phyloP scores from a whole-genome alignment of 2,888 invertebrate genomes.

The Priocnemis perturbator region DNA sequence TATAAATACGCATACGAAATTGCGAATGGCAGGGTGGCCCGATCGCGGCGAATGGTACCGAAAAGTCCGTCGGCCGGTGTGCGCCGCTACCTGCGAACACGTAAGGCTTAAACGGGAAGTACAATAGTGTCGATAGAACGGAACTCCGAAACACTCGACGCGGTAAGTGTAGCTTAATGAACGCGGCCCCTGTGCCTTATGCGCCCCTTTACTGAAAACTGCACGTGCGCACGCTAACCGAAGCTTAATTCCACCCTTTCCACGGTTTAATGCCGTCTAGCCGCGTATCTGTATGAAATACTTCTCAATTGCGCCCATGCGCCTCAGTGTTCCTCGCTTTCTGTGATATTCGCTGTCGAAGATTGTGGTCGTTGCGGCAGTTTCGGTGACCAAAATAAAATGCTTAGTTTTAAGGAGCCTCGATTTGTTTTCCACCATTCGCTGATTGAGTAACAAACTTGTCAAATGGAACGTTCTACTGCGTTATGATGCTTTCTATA shows the following conservation, averaged over 20 bases:
- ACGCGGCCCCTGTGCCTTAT: conserved; percentile 6
- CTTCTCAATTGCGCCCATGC: not conserved
- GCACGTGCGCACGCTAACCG: conserved; percentile 17
- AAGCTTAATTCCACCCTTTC: conserved; percentile 9
- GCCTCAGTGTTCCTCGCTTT: not conserved
- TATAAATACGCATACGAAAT: no score
- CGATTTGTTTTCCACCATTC: no score
- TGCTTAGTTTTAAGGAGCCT: no score
- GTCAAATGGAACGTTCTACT: no score
- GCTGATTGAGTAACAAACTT: no score
- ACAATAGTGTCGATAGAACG: conserved; percentile 35
- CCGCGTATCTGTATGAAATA: not conserved
- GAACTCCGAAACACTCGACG: conserved; percentile 24
- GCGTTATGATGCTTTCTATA: no score
- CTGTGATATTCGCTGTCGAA: no score
- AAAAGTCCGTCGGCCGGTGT: no score
- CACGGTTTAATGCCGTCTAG: conserved; percentile 6
- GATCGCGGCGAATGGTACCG: not conserved
- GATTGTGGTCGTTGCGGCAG: no score
- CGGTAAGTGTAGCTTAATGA: conserved; percentile 33
- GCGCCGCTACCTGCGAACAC: conserved; percentile 9
- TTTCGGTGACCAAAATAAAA: no score
- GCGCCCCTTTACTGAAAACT: conserved; percentile 9
- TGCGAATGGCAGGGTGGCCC: no score
- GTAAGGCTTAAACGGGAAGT: conserved; percentile 20